phyloP scores from a whole-genome alignment of 2,113 vertebrate species.

The Zosterops borbonicus region DNA sequence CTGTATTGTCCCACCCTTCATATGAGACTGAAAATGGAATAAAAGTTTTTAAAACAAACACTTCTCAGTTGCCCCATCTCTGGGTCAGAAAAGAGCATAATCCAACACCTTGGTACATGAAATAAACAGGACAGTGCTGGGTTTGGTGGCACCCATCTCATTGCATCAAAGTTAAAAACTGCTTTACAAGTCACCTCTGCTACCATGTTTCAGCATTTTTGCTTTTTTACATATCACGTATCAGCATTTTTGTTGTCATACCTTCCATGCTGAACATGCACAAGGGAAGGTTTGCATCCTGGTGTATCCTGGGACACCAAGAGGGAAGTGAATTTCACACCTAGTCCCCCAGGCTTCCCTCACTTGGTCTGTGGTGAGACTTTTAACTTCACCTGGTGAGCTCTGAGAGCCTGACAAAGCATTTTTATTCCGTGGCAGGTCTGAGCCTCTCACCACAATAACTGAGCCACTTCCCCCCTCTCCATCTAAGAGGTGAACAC shows the following conservation, averaged over 20 bases:
- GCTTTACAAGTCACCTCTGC: not conserved
- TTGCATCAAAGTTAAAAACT: not conserved
- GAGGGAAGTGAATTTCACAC: not conserved
- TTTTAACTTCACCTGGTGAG: not conserved
- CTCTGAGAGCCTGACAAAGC: not conserved
- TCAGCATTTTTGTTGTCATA: not conserved
- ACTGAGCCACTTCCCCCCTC: not conserved
- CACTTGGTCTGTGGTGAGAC: not conserved
- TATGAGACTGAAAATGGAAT: no score
- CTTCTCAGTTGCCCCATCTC: no score
- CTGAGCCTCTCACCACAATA: not conserved
- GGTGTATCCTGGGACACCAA: not conserved
- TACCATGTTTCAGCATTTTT: not conserved
- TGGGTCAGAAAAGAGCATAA: no score
- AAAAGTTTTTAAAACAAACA: no score
- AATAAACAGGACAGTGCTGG: not conserved
- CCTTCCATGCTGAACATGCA: not conserved
- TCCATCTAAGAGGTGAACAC: not conserved
- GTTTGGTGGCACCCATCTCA: not conserved
- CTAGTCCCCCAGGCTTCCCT: not conserved
- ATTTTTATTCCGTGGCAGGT: not conserved
- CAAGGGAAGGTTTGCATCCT: not conserved
- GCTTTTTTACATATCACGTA: not conserved
- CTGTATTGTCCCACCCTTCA: no score
- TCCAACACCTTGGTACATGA: not conserved